phyloP scores from a whole-genome alignment of 2,113 vertebrate genomes.

The Baryphthengus martii region DNA sequence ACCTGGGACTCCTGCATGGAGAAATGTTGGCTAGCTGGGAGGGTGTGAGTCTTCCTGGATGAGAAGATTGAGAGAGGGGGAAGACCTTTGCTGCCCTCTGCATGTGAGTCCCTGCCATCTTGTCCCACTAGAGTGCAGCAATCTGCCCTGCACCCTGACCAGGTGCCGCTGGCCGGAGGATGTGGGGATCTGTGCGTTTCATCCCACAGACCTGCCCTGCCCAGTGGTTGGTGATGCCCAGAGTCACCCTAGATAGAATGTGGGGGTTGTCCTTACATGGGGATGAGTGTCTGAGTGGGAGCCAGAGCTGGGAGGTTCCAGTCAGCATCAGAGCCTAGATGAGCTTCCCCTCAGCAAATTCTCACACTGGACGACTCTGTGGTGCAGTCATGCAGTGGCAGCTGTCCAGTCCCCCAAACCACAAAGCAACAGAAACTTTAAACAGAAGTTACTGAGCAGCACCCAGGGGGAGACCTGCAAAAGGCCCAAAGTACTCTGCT shows the following conservation, averaged over 20 bases:
- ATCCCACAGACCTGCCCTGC: neutral
- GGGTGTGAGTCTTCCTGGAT: neutral
- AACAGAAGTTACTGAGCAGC: neutral
- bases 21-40: neutral
- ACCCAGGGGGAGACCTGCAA: neutral
- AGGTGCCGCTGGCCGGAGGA: neutral
- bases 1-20: neutral
- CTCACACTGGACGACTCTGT: fast-evolving
- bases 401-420: neutral
- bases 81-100: neutral
- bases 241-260: neutral
- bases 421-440: neutral
- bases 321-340: neutral
- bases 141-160: neutral
- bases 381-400: neutral
- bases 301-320: neutral
- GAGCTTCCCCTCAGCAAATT: neutral
- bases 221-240: neutral
- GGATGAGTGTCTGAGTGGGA: neutral
- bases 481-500: neutral
- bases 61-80: neutral
- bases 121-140: neutral
- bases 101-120: neutral
- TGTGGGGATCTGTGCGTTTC: neutral
- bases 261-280: neutral